phyloP scores from a whole-genome alignment of 2,888 invertebrate species.

The Muschampia plurimacula region DNA sequence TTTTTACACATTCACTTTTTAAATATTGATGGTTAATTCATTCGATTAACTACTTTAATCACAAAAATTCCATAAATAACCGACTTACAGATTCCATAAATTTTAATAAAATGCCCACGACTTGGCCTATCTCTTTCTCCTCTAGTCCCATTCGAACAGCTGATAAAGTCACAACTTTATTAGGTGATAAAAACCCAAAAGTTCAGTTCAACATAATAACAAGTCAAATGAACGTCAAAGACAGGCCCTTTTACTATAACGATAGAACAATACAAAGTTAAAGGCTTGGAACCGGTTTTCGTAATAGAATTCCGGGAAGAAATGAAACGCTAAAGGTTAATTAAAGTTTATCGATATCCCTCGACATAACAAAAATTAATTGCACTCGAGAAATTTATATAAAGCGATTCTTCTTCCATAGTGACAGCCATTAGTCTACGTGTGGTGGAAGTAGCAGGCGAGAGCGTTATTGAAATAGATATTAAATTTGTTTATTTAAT shows the following conservation, averaged over 20 bases:
- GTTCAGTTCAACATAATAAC: conserved; percentile 1
- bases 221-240: neutral
- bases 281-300: conserved; percentile 27
- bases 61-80: too few species aligned
- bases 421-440: conserved; percentile 66
- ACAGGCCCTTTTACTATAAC: conserved; percentile 28
- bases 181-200: conserved; percentile 19
- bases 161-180: conserved; percentile 17
- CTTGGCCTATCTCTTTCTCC: too few species aligned
- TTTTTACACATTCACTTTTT: too few species aligned
- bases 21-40: too few species aligned
- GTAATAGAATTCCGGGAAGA: conserved; percentile 39
- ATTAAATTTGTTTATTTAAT: too few species aligned
- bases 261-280: conserved; percentile 43
- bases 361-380: conserved; percentile 77
- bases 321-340: conserved; percentile 61
- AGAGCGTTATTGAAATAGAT: conserved; percentile 36
- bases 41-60: too few species aligned
- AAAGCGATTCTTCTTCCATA: conserved; percentile 74
- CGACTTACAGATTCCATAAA: too few species aligned
- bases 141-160: neutral
- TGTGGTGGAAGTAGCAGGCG: conserved; percentile 47
- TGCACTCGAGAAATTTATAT: conserved; percentile 75
- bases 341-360: conserved; percentile 69
- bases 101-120: too few species aligned